Evolutionary conservation across 2,888 invertebrate species (phyloP).

Genomic region (Noctuana brunneofusca): DNA sequence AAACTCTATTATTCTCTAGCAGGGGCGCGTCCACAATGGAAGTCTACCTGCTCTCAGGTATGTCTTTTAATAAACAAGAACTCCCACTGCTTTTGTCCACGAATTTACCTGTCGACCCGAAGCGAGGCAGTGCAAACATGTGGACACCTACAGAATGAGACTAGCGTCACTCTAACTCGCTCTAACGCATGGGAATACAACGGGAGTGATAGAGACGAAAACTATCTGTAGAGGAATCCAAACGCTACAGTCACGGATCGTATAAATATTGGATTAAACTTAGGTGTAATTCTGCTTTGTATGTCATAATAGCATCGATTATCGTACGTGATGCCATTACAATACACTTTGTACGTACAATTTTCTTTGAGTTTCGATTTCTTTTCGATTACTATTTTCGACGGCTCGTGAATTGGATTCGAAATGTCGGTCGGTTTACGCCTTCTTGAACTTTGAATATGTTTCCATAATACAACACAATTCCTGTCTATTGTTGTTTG

Average conservation of each 20-base stretch:
- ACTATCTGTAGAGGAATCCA: constrained; percentile 44
- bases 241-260: constrained; percentile 68
- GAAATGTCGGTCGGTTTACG: constrained; percentile 59
- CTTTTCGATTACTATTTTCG: constrained; percentile 71
- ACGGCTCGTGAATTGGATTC: constrained; percentile 64
- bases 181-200: constrained; percentile 38
- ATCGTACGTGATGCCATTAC: constrained; percentile 82
- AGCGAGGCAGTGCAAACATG: constrained; percentile 69
- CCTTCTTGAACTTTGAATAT: constrained; percentile 59
- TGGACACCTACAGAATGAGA: constrained; percentile 57
- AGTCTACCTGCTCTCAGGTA: constrained; percentile 74
- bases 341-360: constrained; percentile 66
- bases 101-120: constrained; percentile 73
- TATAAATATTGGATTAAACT: constrained; percentile 82
- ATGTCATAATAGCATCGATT: constrained; percentile 81
- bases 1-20: constrained; percentile 74
- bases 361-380: constrained; percentile 70
- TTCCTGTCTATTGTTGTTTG: constrained; percentile 36
- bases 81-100: constrained; percentile 73
- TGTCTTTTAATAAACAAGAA: constrained; percentile 71
- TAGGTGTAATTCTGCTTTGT: constrained; percentile 77
- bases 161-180: constrained; percentile 40
- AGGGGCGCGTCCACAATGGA: constrained; percentile 69
- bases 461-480: constrained; percentile 41
- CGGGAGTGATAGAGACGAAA: constrained; percentile 43